Evolutionary conservation across 2,113 vertebrate species (phyloP).

Genomic region (Elephantulus edwardii): DNA sequence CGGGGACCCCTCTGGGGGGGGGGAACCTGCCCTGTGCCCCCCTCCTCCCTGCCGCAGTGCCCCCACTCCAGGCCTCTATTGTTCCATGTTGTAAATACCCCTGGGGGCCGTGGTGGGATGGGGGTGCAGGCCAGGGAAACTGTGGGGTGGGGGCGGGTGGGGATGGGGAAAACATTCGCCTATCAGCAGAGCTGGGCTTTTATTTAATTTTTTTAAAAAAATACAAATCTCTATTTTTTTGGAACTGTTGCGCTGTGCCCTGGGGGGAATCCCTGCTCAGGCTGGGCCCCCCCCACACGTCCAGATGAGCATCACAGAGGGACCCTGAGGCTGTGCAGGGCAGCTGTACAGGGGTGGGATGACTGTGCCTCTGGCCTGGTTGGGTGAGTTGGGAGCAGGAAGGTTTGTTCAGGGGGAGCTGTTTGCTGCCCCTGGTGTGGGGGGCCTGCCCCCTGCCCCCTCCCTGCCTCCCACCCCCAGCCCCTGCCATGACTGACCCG

Average conservation of each 20-base stretch:
- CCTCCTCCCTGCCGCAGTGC: conserved; percentile 74
- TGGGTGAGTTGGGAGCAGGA: conserved; percentile 77
- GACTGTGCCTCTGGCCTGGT: conserved; percentile 79
- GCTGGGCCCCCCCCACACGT: conserved; percentile 69
- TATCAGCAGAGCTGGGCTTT: conserved; percentile 83
- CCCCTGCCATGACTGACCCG: conserved; percentile 80
- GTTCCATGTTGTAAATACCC: conserved; percentile 82
- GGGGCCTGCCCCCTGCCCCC: conserved; percentile 56
- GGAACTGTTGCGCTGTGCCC: conserved; percentile 82
- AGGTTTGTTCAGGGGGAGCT: conserved; percentile 72
- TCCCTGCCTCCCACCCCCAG: conserved; percentile 64
- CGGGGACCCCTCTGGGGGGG: conserved; percentile 65
- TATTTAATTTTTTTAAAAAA: conserved; percentile 81
- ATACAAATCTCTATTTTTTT: conserved; percentile 83
- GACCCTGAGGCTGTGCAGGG: conserved; percentile 70
- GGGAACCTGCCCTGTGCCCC: conserved; percentile 67
- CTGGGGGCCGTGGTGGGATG: conserved; percentile 68
- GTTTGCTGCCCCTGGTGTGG: conserved; percentile 54
- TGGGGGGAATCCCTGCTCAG: conserved; percentile 67
- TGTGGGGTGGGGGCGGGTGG: conserved; percentile 63
- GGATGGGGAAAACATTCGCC: conserved; percentile 74
- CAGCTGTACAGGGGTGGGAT: conserved; percentile 76
- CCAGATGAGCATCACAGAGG: conserved; percentile 74
- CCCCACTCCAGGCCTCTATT: conserved; percentile 73
- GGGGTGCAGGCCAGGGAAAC: conserved; percentile 75